Evolutionary conservation across 23 tunicate genomes (phyloP), one percentile per base, ranked within the genome.

Genomic region (Phallusia fumigata): DNA sequence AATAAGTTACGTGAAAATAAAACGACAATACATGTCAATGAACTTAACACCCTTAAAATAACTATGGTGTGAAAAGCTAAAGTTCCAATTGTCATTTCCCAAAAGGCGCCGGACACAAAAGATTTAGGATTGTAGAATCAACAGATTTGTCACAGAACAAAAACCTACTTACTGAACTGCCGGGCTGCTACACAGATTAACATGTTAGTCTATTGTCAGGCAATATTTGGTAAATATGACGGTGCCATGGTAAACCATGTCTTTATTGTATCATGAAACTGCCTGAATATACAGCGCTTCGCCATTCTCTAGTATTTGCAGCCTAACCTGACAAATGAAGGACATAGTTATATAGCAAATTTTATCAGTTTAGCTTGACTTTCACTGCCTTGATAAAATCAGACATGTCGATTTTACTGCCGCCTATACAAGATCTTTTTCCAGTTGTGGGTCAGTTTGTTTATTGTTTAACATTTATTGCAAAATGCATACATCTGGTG

Each of bases 191-290:
- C 69, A 58, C 26, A 21, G 15, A 11, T 35, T 75, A 75, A 3
- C 85, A 51, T 75, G 81, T 80, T 32, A 32, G 11, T 79, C 32
- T 35, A 81, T 65, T 40, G 74, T 86, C 64, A 31, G 15, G 28
- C 34, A 18, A 52, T 86, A 80, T 86, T 86, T 79, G 52, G 89
- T 32, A 50, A 83, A 83, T 34, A 83, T n/a, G 6, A 5, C 1
- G 86, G 5, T 83, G 80, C 80, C 86, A 83, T 83, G 86, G 86
- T 51, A 47, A 83, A 83, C 30, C 86, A 83, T 83, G 86, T 83
- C 15, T 32, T 19, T 12, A 33, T 79, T 47, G 31, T 51, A 18
- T 1, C 21, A 79, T 10, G 10, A 40, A 40, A 40, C 47, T 40
- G 19, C 73, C 73, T 21, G 13, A 58, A 5, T 6, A 58, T 58